phyloP scores from a whole-genome alignment of 2,888 invertebrate species.

The Eumacrocentrus americanus region DNA sequence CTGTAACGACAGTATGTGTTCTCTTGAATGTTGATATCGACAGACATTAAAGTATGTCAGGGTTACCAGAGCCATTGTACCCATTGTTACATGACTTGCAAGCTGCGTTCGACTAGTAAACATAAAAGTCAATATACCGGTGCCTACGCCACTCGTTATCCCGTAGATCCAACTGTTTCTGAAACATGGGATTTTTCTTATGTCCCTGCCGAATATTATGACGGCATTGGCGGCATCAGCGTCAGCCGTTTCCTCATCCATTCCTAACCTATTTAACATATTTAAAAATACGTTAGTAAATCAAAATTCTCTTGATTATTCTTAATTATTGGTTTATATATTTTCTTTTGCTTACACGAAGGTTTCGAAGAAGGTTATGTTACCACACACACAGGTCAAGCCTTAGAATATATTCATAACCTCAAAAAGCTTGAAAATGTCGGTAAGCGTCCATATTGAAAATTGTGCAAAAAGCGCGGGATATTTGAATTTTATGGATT shows the following conservation, averaged over 20 bases:
- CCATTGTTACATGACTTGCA: constrained; percentile 26
- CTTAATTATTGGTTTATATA: no score
- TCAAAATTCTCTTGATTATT: no score
- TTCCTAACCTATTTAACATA: no score
- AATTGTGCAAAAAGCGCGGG: no score
- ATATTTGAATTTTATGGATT: no score
- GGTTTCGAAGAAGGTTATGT: no score
- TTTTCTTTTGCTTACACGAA: no score
- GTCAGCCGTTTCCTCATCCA: constrained; percentile 24
- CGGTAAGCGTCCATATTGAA: no score
- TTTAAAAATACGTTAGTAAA: no score
- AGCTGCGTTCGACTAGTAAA: constrained; percentile 72
- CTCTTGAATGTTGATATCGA: constrained; percentile 23
- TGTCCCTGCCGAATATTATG: constrained; percentile 73
- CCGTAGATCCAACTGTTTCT: constrained; percentile 79
- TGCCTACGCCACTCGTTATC: constrained; percentile 71
- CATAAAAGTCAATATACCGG: constrained; percentile 74
- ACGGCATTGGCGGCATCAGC: constrained; percentile 57
- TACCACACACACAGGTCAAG: no score
- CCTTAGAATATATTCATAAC: no score
- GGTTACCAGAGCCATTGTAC: constrained; percentile 24
- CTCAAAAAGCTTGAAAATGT: no score
- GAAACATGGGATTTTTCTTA: constrained; percentile 81
- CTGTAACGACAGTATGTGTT: constrained; percentile 26
- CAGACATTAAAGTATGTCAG: constrained; percentile 24